These are phyloP conservation scores for Cotesia vestalis DNA, from an alignment of 1,140 invertebrate species.

Conservation along the genomic window DNA sequence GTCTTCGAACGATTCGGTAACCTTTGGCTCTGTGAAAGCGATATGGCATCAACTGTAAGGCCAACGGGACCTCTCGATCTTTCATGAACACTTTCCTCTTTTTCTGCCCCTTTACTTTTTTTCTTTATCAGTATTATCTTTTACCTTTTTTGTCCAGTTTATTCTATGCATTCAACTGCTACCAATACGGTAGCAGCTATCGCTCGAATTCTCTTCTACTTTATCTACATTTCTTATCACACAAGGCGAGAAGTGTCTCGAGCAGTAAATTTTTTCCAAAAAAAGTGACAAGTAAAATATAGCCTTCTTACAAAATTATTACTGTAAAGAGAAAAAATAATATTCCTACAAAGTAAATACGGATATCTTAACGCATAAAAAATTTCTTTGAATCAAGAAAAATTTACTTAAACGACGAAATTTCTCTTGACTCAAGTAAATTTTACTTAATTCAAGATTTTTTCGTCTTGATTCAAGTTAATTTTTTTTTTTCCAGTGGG, in stretches of 20 bases:
- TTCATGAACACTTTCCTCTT: constrained; percentile 54
- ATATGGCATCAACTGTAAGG: constrained; percentile 64
- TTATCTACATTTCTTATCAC: constrained; percentile 38
- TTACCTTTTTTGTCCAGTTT: constrained; percentile 35
- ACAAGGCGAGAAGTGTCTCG: constrained; percentile 22
- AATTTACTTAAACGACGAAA: no score
- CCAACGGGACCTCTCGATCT: constrained; percentile 50
- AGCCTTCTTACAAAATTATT: neutral
- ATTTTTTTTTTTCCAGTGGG: no score
- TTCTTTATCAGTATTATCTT: constrained; percentile 33
- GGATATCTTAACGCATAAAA: no score
- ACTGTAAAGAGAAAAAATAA: no score
- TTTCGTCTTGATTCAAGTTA: no score
- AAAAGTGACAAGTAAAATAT: neutral
- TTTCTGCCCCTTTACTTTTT: constrained; percentile 25
- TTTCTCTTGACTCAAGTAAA: no score
- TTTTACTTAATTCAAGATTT: no score
- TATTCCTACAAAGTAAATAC: no score
- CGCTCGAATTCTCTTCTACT: constrained; percentile 9
- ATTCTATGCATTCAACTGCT: constrained; percentile 25
- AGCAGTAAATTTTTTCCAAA: constrained; percentile 34
- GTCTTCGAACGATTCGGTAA: constrained; percentile 67
- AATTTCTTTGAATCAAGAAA: no score
- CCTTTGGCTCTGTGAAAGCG: constrained; percentile 66
- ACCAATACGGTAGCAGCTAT: constrained; percentile 31